Percentiles rank a stretch among this genome's conserved stretches.
Evolutionary conservation across 2,113 vertebrate genomes (phyloP).

Genomic region (Scomber japonicus): DNA sequence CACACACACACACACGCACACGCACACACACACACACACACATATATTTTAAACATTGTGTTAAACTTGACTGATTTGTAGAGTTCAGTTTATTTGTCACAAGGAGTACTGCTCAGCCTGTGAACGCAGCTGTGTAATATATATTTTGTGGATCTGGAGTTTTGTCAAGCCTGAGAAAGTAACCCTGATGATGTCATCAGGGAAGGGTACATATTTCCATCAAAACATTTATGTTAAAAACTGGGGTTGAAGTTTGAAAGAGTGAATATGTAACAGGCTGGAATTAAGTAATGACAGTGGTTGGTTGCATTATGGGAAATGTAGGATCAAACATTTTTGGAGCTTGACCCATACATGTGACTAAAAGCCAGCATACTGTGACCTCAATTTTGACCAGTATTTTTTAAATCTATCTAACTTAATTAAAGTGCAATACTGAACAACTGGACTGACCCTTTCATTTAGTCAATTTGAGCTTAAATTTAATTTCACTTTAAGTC

Average conservation of each 20-base stretch:
- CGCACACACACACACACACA: slow-evolving; percentile 9
- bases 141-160: not conserved
- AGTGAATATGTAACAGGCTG: not conserved
- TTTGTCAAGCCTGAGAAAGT: not conserved
- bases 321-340: too few relatives aligned
- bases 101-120: not conserved
- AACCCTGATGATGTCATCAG: slow-evolving; percentile 5
- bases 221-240: too few relatives aligned
- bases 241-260: not conserved
- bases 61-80: not conserved
- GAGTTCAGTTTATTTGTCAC: not conserved
- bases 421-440: too few relatives aligned
- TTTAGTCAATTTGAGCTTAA: too few relatives aligned
- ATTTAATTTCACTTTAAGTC: too few relatives aligned
- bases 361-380: too few relatives aligned
- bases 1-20: slow-evolving; percentile 19
- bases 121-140: not conserved
- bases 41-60: not conserved
- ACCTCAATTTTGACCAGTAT: too few relatives aligned
- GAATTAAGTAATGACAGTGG: too few relatives aligned
- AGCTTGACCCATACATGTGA: too few relatives aligned
- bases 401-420: too few relatives aligned
- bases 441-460: too few relatives aligned
- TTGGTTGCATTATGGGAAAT: too few relatives aligned
- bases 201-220: not conserved